phyloP scores from a whole-genome alignment of 2,113 vertebrate genomes.

The Taurulus bubalis region DNA sequence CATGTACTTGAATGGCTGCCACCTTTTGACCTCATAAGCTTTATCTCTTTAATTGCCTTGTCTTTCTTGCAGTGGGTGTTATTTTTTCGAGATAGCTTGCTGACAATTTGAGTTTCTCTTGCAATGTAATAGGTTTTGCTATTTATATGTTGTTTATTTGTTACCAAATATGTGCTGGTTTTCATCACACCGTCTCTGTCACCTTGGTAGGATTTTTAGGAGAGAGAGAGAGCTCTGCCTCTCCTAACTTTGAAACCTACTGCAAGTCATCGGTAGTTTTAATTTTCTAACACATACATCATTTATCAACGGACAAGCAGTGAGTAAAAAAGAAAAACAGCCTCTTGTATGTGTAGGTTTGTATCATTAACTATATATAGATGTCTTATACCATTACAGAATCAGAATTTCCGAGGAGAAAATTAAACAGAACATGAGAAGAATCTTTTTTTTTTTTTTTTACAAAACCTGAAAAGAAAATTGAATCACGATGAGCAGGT shows the following conservation, averaged over 20 bases:
- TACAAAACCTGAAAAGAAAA: constrained; percentile 84
- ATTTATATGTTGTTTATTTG: constrained; percentile 77
- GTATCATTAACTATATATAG: constrained; percentile 69
- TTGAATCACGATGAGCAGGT: constrained; percentile 79
- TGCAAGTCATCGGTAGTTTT: constrained; percentile 50
- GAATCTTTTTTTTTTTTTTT: constrained; percentile 76
- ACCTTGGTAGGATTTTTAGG: constrained; percentile 61
- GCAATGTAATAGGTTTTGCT: constrained; percentile 67
- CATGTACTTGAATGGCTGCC: constrained; percentile 96
- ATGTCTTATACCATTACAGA: constrained; percentile 75
- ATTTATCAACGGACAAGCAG: constrained; percentile 69
- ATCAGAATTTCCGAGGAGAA: constrained; percentile 78
- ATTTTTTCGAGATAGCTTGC: constrained; percentile 61
- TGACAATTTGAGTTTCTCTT: constrained; percentile 66
- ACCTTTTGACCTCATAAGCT: constrained; percentile 93
- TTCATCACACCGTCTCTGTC: constrained; percentile 60
- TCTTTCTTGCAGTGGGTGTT: constrained; percentile 74
- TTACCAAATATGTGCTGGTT: constrained; percentile 81
- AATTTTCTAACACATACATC: constrained; percentile 50
- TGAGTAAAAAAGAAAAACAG: constrained; percentile 56
- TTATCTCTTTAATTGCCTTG: constrained; percentile 77
- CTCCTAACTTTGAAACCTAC: constrained; percentile 45
- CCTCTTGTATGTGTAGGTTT: constrained; percentile 77
- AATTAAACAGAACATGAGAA: constrained; percentile 84
- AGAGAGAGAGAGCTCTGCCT: constrained; percentile 71